Evolutionary conservation across 2,113 vertebrate genomes (phyloP).

Genomic region (Pelecanus crispus): DNA sequence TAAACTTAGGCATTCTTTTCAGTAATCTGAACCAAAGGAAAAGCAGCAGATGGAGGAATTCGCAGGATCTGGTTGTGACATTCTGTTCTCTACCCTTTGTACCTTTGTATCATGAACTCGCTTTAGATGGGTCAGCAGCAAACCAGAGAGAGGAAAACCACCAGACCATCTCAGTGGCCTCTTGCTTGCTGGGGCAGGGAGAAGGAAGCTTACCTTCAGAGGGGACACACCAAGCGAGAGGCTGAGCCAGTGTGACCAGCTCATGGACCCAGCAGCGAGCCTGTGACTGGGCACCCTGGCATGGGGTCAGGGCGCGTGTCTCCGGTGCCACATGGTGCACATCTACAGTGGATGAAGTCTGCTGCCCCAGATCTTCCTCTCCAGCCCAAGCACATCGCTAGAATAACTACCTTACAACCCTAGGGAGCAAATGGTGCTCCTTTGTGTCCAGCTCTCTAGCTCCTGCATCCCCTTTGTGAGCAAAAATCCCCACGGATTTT

Average conservation of each 20-base stretch:
- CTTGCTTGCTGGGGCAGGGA: neutral
- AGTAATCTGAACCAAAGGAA: neutral
- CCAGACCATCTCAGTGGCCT: neutral
- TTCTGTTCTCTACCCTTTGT: neutral
- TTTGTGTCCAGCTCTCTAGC: neutral
- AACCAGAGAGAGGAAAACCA: neutral
- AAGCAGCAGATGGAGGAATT: neutral
- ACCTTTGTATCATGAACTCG: neutral
- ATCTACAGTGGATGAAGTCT: neutral
- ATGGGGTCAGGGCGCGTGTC: rapidly evolving
- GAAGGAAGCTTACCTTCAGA: neutral
- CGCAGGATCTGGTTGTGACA: neutral
- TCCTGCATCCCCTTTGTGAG: neutral
- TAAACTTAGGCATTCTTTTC: neutral
- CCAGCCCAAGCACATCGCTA: neutral
- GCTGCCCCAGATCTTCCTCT: neutral
- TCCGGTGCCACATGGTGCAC: neutral
- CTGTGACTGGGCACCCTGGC: neutral
- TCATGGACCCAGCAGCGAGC: rapidly evolving
- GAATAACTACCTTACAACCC: neutral
- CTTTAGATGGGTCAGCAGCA: neutral
- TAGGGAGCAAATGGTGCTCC: rapidly evolving
- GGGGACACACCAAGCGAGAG: neutral
- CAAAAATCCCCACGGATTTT: neutral
- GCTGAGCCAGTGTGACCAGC: neutral